These are phyloP conservation scores for Anthonomus grandis DNA, from an alignment of 1,140 invertebrate species.

Conservation along the genomic window DNA sequence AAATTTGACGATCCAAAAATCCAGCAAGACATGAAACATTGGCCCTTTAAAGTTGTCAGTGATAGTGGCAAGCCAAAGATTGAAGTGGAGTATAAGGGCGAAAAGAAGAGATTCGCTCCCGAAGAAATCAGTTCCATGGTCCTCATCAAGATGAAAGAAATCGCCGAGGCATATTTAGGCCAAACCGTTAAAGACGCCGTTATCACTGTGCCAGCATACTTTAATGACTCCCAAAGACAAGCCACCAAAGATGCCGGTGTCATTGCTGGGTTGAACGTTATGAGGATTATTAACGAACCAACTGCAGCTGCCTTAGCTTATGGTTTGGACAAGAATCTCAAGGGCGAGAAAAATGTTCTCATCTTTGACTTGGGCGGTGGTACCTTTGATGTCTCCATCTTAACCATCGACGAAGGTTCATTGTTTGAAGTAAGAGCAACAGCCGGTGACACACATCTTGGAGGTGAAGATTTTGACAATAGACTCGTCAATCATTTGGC, in stretches of 20 bases:
- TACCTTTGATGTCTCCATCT: constrained; percentile 72
- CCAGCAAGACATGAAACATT: no score
- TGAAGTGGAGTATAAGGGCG: constrained; percentile 69
- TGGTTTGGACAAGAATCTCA: constrained; percentile 70
- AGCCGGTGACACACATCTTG: constrained; percentile 57
- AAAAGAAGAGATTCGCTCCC: no score
- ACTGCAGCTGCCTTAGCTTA: constrained; percentile 74
- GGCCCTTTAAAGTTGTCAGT: no score
- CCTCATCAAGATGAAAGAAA: no score
- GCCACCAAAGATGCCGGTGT: no score
- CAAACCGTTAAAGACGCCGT: constrained; percentile 53
- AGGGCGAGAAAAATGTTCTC: constrained; percentile 65
- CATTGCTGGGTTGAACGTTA: constrained; percentile 58
- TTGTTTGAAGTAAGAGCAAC: constrained; percentile 66
- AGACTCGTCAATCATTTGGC: constrained; percentile 64
- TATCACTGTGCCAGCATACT: constrained; percentile 53
- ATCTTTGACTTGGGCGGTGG: constrained; percentile 63
- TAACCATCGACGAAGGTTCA: constrained; percentile 67
- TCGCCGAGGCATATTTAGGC: constrained; percentile 53
- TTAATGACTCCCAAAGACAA: constrained; percentile 64
- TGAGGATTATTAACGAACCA: constrained; percentile 69
- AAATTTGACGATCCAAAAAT: no score
- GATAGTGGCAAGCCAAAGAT: constrained; percentile 56
- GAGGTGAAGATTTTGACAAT: constrained; percentile 59
- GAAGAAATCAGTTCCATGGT: no score